phyloP scores from a whole-genome alignment of 2,888 invertebrate species.

The Acronicta leporina region DNA sequence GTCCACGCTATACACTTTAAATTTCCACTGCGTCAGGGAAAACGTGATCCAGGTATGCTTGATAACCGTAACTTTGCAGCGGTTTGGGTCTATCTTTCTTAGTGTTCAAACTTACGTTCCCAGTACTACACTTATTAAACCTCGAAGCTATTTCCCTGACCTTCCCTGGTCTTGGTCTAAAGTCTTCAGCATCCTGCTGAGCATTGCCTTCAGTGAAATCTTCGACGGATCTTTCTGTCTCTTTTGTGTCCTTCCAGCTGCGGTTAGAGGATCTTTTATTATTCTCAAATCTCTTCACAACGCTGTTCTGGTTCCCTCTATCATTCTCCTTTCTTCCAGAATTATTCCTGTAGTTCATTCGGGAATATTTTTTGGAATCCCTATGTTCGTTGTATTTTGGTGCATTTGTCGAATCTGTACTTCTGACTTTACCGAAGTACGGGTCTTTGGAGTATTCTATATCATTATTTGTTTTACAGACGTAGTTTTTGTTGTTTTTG shows the following conservation, averaged over 20 bases:
- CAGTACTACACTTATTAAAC: conserved; percentile 76
- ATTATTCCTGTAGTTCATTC: conserved; percentile 77
- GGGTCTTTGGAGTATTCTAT: conserved; percentile 83
- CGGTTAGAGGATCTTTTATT: conserved; percentile 68
- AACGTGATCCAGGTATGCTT: conserved; percentile 90
- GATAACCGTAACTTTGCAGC: conserved; percentile 88
- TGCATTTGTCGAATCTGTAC: conserved; percentile 61
- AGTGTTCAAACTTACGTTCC: conserved; percentile 65
- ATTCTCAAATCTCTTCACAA: conserved; percentile 58
- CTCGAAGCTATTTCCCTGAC: conserved; percentile 84
- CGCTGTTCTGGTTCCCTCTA: conserved; percentile 59
- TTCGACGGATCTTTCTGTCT: conserved; percentile 65
- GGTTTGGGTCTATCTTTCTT: conserved; percentile 88
- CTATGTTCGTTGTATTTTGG: conserved; percentile 69
- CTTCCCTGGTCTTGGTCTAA: conserved; percentile 79
- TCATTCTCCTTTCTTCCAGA: conserved; percentile 63
- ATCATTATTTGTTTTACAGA: conserved; percentile 79
- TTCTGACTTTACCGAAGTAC: conserved; percentile 71
- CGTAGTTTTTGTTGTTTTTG: conserved; percentile 65
- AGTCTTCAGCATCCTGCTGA: conserved; percentile 58
- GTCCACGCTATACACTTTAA: conserved; percentile 60
- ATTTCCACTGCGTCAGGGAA: conserved; percentile 89
- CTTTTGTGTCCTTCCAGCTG: conserved; percentile 63
- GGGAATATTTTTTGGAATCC: conserved; percentile 67
- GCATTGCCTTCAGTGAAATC: conserved; percentile 51